Conservation (phyloP, 2,888 invertebrate genomes). For the Epistrophe eligans region DNA sequence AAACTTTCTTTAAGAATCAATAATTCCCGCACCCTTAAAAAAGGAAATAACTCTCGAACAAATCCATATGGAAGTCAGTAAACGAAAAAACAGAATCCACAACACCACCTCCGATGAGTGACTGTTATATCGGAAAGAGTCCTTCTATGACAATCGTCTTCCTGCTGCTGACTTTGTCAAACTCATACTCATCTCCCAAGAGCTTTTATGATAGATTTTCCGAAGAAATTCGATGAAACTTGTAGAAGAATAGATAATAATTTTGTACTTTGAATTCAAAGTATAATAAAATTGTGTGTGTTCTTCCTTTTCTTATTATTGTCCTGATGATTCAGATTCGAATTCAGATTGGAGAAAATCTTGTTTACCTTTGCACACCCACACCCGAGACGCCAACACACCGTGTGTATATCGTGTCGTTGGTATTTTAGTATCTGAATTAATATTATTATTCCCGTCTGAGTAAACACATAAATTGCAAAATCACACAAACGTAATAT, state of each 20-base stretch:
- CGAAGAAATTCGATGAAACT: neutral
- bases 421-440: slow-evolving; percentile 22
- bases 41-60: slow-evolving; percentile 32
- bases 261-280: slow-evolving; percentile 31
- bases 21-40: slow-evolving; percentile 49
- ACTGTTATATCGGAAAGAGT: slow-evolving; percentile 43
- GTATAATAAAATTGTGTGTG: slow-evolving; percentile 51
- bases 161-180: slow-evolving; percentile 17
- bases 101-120: slow-evolving; percentile 25
- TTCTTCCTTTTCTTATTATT: slow-evolving; percentile 13
- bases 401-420: neutral
- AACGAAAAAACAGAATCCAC: slow-evolving; percentile 24
- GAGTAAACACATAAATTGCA: slow-evolving; percentile 68
- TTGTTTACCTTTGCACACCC: slow-evolving; percentile 56
- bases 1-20: slow-evolving; percentile 49
- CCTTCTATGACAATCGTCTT: slow-evolving; percentile 41
- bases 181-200: slow-evolving; percentile 36
- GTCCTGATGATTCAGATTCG: slow-evolving; percentile 14
- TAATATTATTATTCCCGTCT: slow-evolving; percentile 53
- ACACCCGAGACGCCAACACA: neutral
- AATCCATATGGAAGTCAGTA: slow-evolving; percentile 65
- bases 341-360: slow-evolving; percentile 7
- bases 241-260: slow-evolving; percentile 1
- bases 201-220: slow-evolving; percentile 46
- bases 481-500: slow-evolving; percentile 29